phyloP scores from a whole-genome alignment of 92 coral and sea anemone genomes.

The Parazoanthus swiftii region DNA sequence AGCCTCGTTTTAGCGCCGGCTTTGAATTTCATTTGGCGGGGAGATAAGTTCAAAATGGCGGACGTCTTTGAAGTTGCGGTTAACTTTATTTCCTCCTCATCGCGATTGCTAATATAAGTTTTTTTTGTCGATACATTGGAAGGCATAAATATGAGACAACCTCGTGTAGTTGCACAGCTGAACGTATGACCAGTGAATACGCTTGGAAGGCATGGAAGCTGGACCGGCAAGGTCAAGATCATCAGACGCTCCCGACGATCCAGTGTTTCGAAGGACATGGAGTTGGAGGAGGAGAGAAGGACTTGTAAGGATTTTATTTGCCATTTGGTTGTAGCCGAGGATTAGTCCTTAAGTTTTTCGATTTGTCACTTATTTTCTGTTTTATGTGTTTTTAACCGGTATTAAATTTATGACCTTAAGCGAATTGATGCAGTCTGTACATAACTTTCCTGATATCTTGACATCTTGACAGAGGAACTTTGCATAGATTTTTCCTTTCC shows the following conservation, averaged over 20 bases:
- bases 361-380: not conserved
- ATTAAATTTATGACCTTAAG: too few species aligned
- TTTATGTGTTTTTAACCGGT: not conserved
- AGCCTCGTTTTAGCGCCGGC: conserved; percentile 12
- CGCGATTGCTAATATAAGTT: not conserved
- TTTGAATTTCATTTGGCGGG: conserved; percentile 27
- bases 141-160: not conserved
- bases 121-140: not conserved
- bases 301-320: conserved; percentile 29
- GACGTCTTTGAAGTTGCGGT: not conserved
- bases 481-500: not conserved
- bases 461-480: not conserved
- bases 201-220: not conserved
- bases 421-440: not conserved
- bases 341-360: not conserved
- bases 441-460: not conserved
- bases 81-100: not conserved
- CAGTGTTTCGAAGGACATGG: conserved; percentile 59
- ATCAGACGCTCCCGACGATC: conserved; percentile 14
- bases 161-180: not conserved
- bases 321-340: too few species aligned
- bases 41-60: conserved; percentile 17
- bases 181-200: not conserved
- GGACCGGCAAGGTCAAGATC: conserved; percentile 19
- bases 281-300: conserved; percentile 82